These are phyloP conservation scores for Myotis planiceps DNA, from an alignment of 2,797 vertebrate species.

Conservation along the genomic window DNA sequence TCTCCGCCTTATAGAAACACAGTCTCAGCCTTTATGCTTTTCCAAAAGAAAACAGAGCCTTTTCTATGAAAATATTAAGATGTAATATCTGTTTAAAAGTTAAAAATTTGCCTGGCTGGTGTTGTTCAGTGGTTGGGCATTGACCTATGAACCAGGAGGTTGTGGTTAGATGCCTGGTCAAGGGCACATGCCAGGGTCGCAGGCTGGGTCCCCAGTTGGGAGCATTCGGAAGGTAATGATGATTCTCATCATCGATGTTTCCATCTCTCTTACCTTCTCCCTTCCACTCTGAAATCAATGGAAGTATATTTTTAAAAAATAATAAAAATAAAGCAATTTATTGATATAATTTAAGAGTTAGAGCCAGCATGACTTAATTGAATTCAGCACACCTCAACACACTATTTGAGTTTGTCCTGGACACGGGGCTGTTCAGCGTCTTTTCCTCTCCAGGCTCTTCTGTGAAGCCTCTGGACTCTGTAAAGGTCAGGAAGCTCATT, in stretches of 20 bases:
- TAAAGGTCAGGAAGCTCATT: neutral
- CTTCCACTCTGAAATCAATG: too few relatives aligned
- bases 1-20: neutral
- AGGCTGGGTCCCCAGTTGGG: too few relatives aligned
- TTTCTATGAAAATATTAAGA: neutral
- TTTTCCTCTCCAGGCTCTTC: neutral
- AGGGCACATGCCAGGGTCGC: too few relatives aligned
- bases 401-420: neutral
- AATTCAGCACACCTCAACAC: neutral
- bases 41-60: neutral
- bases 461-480: neutral
- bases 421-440: neutral
- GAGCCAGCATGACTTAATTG: neutral
- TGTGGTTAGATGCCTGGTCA: too few relatives aligned
- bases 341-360: slow-evolving; percentile 18
- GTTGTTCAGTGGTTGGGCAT: too few relatives aligned
- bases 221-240: too few relatives aligned
- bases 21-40: neutral
- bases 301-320: too few relatives aligned
- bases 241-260: too few relatives aligned
- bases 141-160: too few relatives aligned
- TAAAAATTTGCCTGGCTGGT: too few relatives aligned
- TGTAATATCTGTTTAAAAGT: neutral
- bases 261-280: too few relatives aligned
- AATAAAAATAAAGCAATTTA: neutral